These are phyloP conservation scores for Plectropomus leopardus DNA, from an alignment of 2,113 vertebrate genomes.

Conservation along the genomic window DNA sequence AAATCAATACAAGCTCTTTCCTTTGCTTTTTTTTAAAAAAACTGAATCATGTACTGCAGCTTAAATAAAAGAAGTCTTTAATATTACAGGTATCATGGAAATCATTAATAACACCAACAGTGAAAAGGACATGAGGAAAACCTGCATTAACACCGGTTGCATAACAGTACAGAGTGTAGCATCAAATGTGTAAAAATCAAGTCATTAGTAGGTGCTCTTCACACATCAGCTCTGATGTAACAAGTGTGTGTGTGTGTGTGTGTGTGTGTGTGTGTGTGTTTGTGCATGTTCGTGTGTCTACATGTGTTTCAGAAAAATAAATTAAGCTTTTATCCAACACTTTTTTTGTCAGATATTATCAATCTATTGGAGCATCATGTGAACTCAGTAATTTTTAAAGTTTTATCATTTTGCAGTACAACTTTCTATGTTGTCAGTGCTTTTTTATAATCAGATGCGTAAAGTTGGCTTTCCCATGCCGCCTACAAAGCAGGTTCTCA, in stretches of 20 bases:
- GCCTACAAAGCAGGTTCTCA: neutral
- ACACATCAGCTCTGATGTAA: slow-evolving; percentile 64
- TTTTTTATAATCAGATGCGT: neutral
- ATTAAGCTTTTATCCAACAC: slow-evolving; percentile 3
- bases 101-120: neutral
- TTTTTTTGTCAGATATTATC: neutral
- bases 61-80: neutral
- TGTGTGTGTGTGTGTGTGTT: neutral
- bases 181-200: slow-evolving; percentile 67
- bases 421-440: neutral
- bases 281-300: neutral
- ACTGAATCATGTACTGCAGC: neutral
- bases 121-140: slow-evolving; percentile 1
- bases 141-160: slow-evolving; percentile 60
- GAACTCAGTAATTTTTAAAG: neutral
- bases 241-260: neutral
- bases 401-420: neutral
- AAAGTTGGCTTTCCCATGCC: neutral
- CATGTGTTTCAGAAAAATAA: slow-evolving; percentile 2
- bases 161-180: slow-evolving; percentile 55
- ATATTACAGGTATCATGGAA: slow-evolving; percentile 2
- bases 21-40: neutral
- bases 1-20: neutral
- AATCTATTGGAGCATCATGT: neutral
- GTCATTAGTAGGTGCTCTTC: slow-evolving; percentile 61